Conservation (phyloP, 2,113 vertebrate species). For the Carassius carassius region DNA sequence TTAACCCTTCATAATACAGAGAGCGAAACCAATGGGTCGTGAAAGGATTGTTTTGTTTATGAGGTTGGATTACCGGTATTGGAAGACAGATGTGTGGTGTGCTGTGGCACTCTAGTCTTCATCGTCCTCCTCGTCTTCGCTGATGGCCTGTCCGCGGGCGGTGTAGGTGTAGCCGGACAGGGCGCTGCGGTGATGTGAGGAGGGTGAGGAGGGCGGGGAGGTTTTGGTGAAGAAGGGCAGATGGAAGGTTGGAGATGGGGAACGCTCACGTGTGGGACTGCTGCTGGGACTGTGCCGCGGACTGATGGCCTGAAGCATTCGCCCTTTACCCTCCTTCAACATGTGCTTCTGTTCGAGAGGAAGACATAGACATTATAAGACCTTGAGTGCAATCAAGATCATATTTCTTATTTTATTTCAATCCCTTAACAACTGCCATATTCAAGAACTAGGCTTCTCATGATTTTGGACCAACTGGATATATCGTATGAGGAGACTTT, state of each 20-base stretch:
- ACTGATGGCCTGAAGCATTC: conserved; percentile 98
- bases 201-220: conserved; percentile 84
- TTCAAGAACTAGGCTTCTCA: no score
- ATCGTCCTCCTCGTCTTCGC: conserved; percentile 83
- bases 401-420: no score
- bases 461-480: no score
- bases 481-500: no score
- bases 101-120: conserved; percentile 59
- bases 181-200: conserved; percentile 76
- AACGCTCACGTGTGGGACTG: conserved; percentile 90
- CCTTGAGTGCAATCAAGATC: background rate
- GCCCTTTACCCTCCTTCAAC: conserved; percentile 96
- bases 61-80: conserved; percentile 12
- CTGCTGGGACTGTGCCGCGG: conserved; percentile 93
- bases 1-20: conserved; percentile 11
- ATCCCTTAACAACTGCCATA: no score
- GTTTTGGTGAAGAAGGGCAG: conserved; percentile 94
- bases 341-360: conserved; percentile 87
- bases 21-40: background rate
- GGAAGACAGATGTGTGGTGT: conserved; percentile 19
- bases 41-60: background rate
- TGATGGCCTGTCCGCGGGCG: conserved; percentile 83
- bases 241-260: conserved; percentile 93
- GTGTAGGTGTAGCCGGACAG: conserved; percentile 70
- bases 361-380: background rate